phyloP scores from a whole-genome alignment of 2,888 invertebrate genomes.

The Stenodema calcarata region DNA sequence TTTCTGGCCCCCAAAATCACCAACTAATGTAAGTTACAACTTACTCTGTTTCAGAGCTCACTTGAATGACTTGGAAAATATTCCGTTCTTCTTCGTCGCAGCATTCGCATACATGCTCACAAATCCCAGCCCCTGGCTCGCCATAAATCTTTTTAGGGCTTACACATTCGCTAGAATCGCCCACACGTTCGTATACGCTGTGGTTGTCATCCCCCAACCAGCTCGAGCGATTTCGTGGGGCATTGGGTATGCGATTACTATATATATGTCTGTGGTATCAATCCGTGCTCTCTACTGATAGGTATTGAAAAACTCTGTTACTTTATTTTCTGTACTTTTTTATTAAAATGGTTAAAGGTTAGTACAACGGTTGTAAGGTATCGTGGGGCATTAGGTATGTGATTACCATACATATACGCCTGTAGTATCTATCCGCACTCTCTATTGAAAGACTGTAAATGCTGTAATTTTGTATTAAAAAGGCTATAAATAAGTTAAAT shows the following conservation, averaged over 20 bases:
- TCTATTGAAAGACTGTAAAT: too few species aligned
- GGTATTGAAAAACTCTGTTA: too few species aligned
- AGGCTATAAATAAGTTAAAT: too few species aligned
- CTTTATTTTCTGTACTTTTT: too few species aligned
- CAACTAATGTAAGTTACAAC: too few species aligned
- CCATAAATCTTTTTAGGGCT: conserved; percentile 66
- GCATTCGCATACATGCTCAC: conserved; percentile 70
- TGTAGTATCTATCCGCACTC: conserved; percentile 46
- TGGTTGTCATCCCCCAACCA: conserved; percentile 69
- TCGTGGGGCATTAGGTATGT: conserved; percentile 62
- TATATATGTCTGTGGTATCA: conserved; percentile 63
- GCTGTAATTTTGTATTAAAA: background rate
- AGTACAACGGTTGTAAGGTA: too few species aligned
- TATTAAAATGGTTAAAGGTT: too few species aligned
- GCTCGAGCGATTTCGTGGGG: conserved; percentile 64
- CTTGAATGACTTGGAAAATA: conserved; percentile 76
- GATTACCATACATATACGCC: conserved; percentile 66
- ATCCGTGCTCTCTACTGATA: background rate
- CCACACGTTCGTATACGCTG: conserved; percentile 72
- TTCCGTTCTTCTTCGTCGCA: conserved; percentile 70
- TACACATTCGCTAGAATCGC: conserved; percentile 67
- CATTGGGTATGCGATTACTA: conserved; percentile 62
- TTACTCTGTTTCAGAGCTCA: conserved; percentile 67
- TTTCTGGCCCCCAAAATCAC: too few species aligned
- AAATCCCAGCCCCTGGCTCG: conserved; percentile 64